Percentiles rank a stretch among this genome's conserved stretches.
Evolutionary conservation across 2,797 vertebrate species (phyloP).

Genomic region (Hippopotamyrus pictus): DNA sequence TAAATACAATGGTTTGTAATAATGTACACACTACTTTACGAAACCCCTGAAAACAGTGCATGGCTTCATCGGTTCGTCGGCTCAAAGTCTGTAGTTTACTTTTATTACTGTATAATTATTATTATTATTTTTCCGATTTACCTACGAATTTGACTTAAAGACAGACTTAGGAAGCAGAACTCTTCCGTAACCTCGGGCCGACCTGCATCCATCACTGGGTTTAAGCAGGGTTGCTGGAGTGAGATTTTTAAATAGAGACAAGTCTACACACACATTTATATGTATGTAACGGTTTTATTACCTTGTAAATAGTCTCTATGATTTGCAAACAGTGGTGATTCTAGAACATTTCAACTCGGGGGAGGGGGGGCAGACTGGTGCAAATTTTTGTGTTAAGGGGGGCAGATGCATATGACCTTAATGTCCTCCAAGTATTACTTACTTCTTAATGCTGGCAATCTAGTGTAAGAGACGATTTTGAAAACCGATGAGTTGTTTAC

Average conservation of each 20-base stretch:
- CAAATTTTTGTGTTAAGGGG: background rate
- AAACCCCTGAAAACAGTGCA: background rate
- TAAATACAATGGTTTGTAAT: background rate
- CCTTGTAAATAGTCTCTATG: background rate
- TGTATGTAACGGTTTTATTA: background rate
- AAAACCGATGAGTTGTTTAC: background rate
- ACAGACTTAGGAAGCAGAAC: background rate
- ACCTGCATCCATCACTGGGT: background rate
- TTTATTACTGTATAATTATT: background rate
- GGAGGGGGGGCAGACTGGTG: background rate
- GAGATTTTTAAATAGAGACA: background rate
- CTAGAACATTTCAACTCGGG: background rate
- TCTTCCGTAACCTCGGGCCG: background rate
- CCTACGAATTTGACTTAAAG: background rate
- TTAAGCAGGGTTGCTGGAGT: background rate
- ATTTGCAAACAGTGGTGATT: background rate
- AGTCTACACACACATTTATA: background rate
- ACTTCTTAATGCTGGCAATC: too few relatives aligned
- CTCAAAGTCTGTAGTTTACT: background rate
- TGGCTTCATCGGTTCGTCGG: background rate
- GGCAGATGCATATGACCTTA: too few relatives aligned
- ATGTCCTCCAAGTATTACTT: too few relatives aligned
- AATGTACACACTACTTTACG: background rate
- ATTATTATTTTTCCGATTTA: background rate
- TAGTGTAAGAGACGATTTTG: background rate